These are phyloP conservation scores for Scotopteryx bipunctaria DNA, from an alignment of 2,888 invertebrate species.

Conservation along the genomic window DNA sequence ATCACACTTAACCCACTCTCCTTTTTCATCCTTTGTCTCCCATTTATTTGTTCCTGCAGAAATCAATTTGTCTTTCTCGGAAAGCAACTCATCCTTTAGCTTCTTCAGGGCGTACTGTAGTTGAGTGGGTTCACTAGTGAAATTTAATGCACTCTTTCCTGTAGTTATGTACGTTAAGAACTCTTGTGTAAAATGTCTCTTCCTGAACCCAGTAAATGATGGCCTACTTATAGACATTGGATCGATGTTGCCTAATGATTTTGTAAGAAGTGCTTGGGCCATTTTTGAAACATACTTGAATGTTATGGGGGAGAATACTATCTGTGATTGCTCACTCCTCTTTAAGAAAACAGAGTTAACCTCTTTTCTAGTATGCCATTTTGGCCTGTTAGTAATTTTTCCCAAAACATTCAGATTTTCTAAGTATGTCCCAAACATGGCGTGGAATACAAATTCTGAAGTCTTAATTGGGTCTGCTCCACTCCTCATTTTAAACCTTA, in stretches of 20 bases:
- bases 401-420: background rate
- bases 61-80: too few relatives aligned
- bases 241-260: background rate
- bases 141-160: too few relatives aligned
- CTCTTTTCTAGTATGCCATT: background rate
- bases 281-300: background rate
- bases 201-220: background rate
- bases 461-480: background rate
- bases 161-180: too few relatives aligned
- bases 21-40: too few relatives aligned
- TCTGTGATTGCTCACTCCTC: background rate
- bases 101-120: too few relatives aligned
- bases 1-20: too few relatives aligned
- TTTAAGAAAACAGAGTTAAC: background rate
- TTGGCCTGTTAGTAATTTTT: background rate
- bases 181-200: too few relatives aligned
- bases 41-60: too few relatives aligned
- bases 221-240: background rate
- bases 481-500: background rate
- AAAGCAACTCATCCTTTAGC: too few relatives aligned
- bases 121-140: too few relatives aligned
- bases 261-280: background rate
- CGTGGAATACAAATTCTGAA: background rate
- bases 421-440: background rate
- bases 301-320: background rate